Evolutionary conservation across 2,888 invertebrate species (phyloP).

Genomic region (Protodeltote pygarga): DNA sequence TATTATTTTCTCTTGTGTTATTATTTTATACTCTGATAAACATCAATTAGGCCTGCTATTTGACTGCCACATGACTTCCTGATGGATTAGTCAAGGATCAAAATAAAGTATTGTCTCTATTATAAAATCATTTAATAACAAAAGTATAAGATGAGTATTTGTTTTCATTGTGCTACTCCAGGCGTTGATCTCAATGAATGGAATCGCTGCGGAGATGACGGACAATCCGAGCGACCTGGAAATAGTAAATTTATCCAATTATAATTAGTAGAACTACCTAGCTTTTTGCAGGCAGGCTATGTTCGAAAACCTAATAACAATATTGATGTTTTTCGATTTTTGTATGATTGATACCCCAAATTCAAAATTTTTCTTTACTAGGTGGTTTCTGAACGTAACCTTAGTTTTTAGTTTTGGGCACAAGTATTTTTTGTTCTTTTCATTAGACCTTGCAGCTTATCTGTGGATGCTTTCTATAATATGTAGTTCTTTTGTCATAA

Average conservation of each 20-base stretch:
- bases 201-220: conserved; percentile 77
- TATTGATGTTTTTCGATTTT: conserved; percentile 27
- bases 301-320: conserved; percentile 81
- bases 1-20: conserved; percentile 12
- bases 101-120: conserved; percentile 21
- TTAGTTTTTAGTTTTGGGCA: conserved; percentile 55
- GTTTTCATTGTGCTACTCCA: conserved; percentile 77
- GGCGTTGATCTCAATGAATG: conserved; percentile 83
- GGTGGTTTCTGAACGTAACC: conserved; percentile 86
- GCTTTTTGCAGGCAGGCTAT: conserved; percentile 79
- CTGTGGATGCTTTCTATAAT: conserved; percentile 42
- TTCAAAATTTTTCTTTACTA: conserved; percentile 56
- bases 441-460: conserved; percentile 41
- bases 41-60: conserved; percentile 46
- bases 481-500: conserved; percentile 38
- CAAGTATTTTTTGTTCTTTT: conserved; percentile 41
- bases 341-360: conserved; percentile 40
- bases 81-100: conserved; percentile 19
- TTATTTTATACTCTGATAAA: conserved; percentile 15
- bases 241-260: conserved; percentile 76
- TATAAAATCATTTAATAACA: conserved; percentile 23
- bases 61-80: conserved; percentile 46
- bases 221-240: conserved; percentile 76
- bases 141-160: conserved; percentile 59
- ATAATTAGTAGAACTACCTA: conserved; percentile 73